phyloP scores from a whole-genome alignment of 2,797 vertebrate genomes.

The Notoglanidium macrostoma region DNA sequence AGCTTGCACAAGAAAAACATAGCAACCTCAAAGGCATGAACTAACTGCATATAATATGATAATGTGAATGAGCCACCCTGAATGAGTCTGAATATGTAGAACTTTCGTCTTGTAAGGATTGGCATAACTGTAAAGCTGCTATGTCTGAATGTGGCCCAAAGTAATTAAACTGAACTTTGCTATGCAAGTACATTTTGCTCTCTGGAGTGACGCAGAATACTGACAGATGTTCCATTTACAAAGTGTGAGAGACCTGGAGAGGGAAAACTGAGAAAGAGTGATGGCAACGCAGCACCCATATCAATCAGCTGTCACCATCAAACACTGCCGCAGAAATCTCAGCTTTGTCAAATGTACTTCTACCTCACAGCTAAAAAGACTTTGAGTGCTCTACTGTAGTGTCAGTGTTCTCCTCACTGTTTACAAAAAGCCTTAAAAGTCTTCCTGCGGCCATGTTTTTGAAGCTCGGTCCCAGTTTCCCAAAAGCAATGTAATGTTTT shows the following conservation, averaged over 20 bases:
- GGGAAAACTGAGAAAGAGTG: constrained; percentile 24
- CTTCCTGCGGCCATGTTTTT: constrained; percentile 13
- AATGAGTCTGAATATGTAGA: neutral
- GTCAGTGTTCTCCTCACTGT: constrained; percentile 15
- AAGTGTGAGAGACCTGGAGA: constrained; percentile 24
- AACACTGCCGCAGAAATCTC: constrained; percentile 21
- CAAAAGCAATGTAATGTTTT: neutral
- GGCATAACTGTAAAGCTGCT: neutral
- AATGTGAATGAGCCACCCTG: neutral
- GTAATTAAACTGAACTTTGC: constrained; percentile 48
- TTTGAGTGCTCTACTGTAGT: constrained; percentile 14
- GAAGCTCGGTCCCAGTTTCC: constrained; percentile 4
- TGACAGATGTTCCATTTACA: constrained; percentile 36
- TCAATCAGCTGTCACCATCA: constrained; percentile 48
- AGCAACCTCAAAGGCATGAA: neutral
- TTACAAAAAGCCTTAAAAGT: constrained; percentile 19
- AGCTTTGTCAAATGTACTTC: constrained; percentile 27
- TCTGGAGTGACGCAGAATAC: neutral
- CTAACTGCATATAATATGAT: neutral
- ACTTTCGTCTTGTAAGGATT: neutral
- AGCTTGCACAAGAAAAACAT: neutral
- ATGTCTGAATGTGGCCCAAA: neutral
- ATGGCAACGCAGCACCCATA: constrained; percentile 27
- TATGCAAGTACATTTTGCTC: constrained; percentile 21
- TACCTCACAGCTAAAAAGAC: constrained; percentile 6